Base-by-base conservation (phyloP, 2,888 invertebrate species). In the Vanessa cardui region DNA sequence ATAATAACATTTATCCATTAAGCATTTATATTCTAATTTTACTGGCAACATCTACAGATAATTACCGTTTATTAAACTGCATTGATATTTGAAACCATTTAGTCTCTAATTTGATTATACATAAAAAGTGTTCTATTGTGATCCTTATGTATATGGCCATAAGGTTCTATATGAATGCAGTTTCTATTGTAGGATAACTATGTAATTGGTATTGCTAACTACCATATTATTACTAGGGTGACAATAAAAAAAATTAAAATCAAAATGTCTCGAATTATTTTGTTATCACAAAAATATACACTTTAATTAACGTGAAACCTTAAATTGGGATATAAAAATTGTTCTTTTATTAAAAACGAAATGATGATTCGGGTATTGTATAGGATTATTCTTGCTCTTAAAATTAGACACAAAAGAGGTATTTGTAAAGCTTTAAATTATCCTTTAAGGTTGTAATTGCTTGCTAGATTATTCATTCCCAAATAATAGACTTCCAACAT, bases 131-230 rank as follows among this genome's bases (percentile, higher is more conserved):
- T 50, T 31, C 52, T 31, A 54, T 54, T 31, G 31, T 54, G 26
- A 26, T 16, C 52, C n/a, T 21, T 54, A 39, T 39, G 33, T n/a
- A 7, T 12, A 56, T 56, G 12, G 33, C 12, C 18, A 56, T 56
- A 56, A 18, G 18, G 56, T 39, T 18, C 39, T 2, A n/a, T 47
- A 18, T 39, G 56, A 18, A 21, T 31, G 26, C 18, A 39, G 56
- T 56, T 39, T 56, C 33, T 39, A 56, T 56, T 18, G 56, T 62
- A 49, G 58, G 45, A 47, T 58, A 49, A 47, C 15, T 20, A 46
- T 46, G 62, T 66, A 49, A 66, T 66, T 62, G 62, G 62, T 56
- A 47, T 62, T 39, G 44, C 62, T 18, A 66, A 66, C 66, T 62
- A 58, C 62, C 56, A 58, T 45, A 62, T 62, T 62, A 66, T 66